Evolutionary conservation across 2,888 invertebrate genomes (phyloP), one percentile per base, ranked within the genome.

Genomic region (Cremastinae sp.): DNA sequence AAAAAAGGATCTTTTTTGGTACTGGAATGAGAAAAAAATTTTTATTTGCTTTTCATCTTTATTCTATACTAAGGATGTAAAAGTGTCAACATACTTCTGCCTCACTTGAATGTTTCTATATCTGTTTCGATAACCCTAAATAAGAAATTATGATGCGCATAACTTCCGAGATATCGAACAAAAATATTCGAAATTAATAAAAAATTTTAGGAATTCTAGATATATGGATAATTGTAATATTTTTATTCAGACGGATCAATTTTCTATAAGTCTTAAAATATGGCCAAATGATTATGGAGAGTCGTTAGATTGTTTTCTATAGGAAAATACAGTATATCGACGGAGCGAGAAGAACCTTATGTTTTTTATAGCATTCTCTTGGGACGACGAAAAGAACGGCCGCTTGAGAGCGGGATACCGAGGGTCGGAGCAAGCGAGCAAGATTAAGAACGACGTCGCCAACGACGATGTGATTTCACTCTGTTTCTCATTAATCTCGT

Each of bases 401-500:
- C 20, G 69, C 10, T 20, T 62, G 36, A 58, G 36, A 38, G 53
- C 10, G 53, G 20, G 53, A 54, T 2, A 18, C 28, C 41, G 65
- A 68, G 49, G 16, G 49, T 54, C 22, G 58, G 71, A 71, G 68
- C 34, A 22, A 70, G 49, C 54, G 53, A 64, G 53, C 59, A 66
- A 62, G 74, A 76, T 78, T 78, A 66, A 70, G 73, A 78, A 72
- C 75, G 75, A 78, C 78, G 47, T 72, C 71, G 43, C 62, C 65
- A 36, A 51, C 62, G 75, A 12, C 49, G 65, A 68, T 72, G 75
- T 75, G 75, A 78, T 75, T 78, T 75, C 74, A 75, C 78, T 75
- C 74, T 78, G 56, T 70, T 75, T 78, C 73, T 78, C 78, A 78
- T 78, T 75, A 78, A 73, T 78, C 73, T 75, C 69, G 58, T 75